Evolutionary conservation across 2,113 vertebrate genomes (phyloP), one percentile per base, ranked within the genome.

Genomic region (Percina caprodes): DNA sequence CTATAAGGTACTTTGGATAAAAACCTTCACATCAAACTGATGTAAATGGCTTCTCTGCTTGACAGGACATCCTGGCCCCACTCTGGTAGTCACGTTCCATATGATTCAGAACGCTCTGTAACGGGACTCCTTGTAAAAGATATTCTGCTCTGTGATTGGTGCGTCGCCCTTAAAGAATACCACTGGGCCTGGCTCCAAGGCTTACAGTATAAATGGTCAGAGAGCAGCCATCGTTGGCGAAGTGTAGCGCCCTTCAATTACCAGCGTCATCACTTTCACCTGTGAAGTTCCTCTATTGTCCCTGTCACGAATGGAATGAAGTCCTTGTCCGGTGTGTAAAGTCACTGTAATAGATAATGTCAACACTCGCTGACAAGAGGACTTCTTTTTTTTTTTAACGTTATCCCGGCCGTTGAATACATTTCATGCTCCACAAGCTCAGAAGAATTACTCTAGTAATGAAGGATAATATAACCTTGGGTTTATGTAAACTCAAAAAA

Each of bases 201-300:
- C 24, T 61, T 52, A 63, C 66, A 48, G 56, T 56, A 58, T 48
- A 51, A 78, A 68, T n/a, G 59, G 19, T 69, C 12, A 56, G 52
- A 72, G 58, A 73, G 78, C 19, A 59, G 69, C 78, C 56, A 23
- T 62, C 15, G 19, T 1, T 52, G 73, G 51, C 48, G 80, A 78
- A 73, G 69, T 30, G n/a, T 33, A 45, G 48, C 16, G 15, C 39
- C 77, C 84, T 85, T 81, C 66, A 79, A 48, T 81, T 77, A 78
- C 69, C 30, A 6, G 60, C 19, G n/a, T 84, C 90, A 86, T 90
- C 85, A 84, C 65, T 80, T 87, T 69, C 5, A 19, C 70, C 48
- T 54, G 39, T 51, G 48, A 71, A 66, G 70, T 83, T 79, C 54
- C 68, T 86, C 66, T n/a, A 62, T 54, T 80, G 85, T 86, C 87